These are phyloP conservation scores for Lymantria dispar DNA, from an alignment of 2,888 invertebrate species.

Conservation along the genomic window DNA sequence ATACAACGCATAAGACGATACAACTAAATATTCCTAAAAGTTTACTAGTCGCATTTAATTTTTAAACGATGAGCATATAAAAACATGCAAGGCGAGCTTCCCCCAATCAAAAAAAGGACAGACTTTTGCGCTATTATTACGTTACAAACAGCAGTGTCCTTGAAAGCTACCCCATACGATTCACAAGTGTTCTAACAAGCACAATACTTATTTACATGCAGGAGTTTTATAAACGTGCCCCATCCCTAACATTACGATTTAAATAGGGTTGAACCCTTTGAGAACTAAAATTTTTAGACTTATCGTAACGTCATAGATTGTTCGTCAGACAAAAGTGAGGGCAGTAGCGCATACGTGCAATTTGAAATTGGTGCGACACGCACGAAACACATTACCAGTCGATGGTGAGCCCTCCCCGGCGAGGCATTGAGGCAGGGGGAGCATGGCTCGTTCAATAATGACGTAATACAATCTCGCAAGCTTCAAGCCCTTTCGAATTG, in stretches of 20 bases:
- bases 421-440: conserved; percentile 38
- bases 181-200: conserved; percentile 78
- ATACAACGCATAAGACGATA: neutral
- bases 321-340: conserved; percentile 57
- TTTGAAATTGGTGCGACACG: conserved; percentile 42
- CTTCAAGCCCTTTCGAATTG: conserved; percentile 67
- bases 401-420: conserved; percentile 32
- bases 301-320: conserved; percentile 58
- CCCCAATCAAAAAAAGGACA: conserved; percentile 54
- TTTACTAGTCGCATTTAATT: conserved; percentile 2
- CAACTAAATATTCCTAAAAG: neutral
- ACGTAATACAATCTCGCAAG: conserved; percentile 74
- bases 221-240: conserved; percentile 72
- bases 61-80: conserved; percentile 29
- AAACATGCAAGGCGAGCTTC: conserved; percentile 44
- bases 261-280: conserved; percentile 78
- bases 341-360: conserved; percentile 56
- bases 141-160: conserved; percentile 73
- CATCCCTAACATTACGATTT: conserved; percentile 65
- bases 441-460: conserved; percentile 59
- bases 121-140: conserved; percentile 74
- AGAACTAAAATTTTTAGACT: conserved; percentile 57
- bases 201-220: conserved; percentile 79
- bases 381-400: conserved; percentile 38
- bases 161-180: conserved; percentile 74